Percentiles rank a stretch among this genome's conserved stretches.
Conservation (phyloP, 2,888 invertebrate genomes). For the Carcina quercana region DNA sequence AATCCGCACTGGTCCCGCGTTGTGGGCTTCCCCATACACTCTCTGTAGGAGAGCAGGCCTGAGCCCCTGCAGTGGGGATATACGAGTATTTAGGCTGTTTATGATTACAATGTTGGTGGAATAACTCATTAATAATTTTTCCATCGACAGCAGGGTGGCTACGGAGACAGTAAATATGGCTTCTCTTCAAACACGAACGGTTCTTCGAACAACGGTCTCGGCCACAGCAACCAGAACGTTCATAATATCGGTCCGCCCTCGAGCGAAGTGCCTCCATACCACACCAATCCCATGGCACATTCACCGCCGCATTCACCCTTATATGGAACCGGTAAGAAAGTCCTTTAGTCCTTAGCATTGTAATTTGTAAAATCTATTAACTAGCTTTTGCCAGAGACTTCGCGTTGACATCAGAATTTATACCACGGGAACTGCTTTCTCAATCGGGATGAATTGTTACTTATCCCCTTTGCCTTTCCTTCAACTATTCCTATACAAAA, state of each 20-base stretch:
- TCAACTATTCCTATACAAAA: too few relatives aligned
- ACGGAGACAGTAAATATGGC: slow-evolving; percentile 78
- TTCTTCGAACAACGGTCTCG: slow-evolving; percentile 33
- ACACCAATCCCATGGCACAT: slow-evolving; percentile 52
- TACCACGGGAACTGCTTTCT: neutral
- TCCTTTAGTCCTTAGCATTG: neutral
- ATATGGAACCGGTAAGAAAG: slow-evolving; percentile 70
- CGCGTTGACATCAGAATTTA: too few relatives aligned
- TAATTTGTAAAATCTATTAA: neutral
- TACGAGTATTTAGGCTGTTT: too few relatives aligned
- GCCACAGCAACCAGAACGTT: slow-evolving; percentile 37
- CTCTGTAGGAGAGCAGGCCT: too few relatives aligned
- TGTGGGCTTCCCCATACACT: too few relatives aligned
- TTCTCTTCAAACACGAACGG: slow-evolving; percentile 68
- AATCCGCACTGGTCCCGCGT: too few relatives aligned
- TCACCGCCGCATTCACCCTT: slow-evolving; percentile 68
- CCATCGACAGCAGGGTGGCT: slow-evolving; percentile 62
- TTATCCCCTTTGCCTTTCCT: too few relatives aligned
- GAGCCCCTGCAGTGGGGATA: too few relatives aligned
- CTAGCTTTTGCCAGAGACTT: too few relatives aligned
- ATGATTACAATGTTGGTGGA: too few relatives aligned
- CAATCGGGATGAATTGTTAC: too few relatives aligned
- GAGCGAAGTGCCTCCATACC: slow-evolving; percentile 57
- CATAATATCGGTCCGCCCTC: slow-evolving; percentile 36
- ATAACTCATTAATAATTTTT: too few relatives aligned